Percentiles rank a stretch among this genome's conserved stretches.
phyloP scores from a whole-genome alignment of 2,113 vertebrate genomes.

The Hippolais icterina region DNA sequence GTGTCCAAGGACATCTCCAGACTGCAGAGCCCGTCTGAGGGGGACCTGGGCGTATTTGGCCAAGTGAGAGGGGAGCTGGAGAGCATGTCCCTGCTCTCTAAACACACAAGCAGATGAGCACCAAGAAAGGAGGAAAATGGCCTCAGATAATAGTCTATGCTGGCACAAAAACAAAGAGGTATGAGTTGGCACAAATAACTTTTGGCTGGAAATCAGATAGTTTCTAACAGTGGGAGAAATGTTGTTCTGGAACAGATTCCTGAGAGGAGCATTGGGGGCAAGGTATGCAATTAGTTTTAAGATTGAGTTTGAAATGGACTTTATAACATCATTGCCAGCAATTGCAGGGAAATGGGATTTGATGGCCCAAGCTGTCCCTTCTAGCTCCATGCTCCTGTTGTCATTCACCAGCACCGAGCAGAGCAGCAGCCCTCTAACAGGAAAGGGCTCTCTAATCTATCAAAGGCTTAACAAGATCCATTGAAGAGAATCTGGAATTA shows the following conservation, averaged over 20 bases:
- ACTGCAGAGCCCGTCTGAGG: not conserved
- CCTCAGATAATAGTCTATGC: not conserved
- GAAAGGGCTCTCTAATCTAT: not conserved
- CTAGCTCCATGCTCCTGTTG: not conserved
- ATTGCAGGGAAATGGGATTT: slow-evolving; percentile 23
- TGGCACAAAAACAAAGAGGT: slow-evolving; percentile 29
- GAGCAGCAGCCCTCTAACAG: not conserved
- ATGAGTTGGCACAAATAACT: slow-evolving; percentile 35
- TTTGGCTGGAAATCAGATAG: slow-evolving; percentile 32
- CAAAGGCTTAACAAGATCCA: not conserved
- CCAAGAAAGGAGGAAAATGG: not conserved
- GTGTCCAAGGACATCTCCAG: not conserved
- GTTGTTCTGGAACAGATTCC: slow-evolving; percentile 48
- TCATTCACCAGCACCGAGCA: not conserved
- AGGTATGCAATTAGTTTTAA: slow-evolving; percentile 37
- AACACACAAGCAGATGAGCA: not conserved
- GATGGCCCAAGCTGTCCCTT: slow-evolving; percentile 16
- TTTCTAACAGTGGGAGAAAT: slow-evolving; percentile 38
- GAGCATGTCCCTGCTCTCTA: not conserved
- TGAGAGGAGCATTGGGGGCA: not conserved
- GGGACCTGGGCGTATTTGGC: not conserved
- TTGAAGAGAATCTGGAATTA: not conserved
- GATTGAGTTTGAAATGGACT: slow-evolving; percentile 55
- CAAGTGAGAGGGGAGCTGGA: not conserved
- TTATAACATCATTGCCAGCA: slow-evolving; percentile 24